Percentiles rank a stretch among this genome's conserved stretches.
Evolutionary conservation across 1,140 invertebrate species (phyloP).

Genomic region (Antheraea pernyi): DNA sequence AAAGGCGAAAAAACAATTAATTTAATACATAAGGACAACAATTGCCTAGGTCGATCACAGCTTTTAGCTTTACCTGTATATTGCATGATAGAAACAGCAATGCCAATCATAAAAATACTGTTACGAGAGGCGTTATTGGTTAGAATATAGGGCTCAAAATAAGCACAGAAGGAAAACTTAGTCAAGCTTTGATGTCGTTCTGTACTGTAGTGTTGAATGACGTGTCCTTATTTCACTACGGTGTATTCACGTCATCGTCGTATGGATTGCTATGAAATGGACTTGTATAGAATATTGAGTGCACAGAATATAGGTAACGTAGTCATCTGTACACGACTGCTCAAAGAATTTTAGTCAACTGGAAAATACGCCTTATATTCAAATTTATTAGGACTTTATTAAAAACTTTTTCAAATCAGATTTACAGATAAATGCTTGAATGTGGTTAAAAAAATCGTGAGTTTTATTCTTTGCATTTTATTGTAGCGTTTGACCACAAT

Average conservation of each 20-base stretch:
- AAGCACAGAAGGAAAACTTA: constrained; percentile 27
- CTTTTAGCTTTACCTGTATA: too few relatives aligned
- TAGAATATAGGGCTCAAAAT: constrained; percentile 5
- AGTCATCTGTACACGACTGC: not conserved
- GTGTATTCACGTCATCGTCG: constrained; percentile 45
- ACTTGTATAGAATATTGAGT: constrained; percentile 23
- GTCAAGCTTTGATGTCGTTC: constrained; percentile 20
- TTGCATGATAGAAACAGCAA: not conserved
- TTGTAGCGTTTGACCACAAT: too few relatives aligned
- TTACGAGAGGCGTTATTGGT: not conserved
- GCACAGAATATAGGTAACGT: not conserved
- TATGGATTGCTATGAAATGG: constrained; percentile 30
- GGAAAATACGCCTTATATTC: not conserved
- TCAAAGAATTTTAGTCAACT: not conserved
- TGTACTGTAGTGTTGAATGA: constrained; percentile 56
- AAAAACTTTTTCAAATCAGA: not conserved
- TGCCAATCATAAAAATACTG: not conserved
- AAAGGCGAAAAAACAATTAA: too few relatives aligned
- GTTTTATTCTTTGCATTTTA: too few relatives aligned
- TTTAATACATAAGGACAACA: not conserved
- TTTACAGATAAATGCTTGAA: too few relatives aligned
- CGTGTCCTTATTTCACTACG: constrained; percentile 57
- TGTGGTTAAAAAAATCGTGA: too few relatives aligned
- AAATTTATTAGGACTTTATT: not conserved
- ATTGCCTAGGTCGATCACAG: not conserved